Conservation (phyloP, 2,888 invertebrate genomes). For the Aporophyla lueneburgensis region DNA sequence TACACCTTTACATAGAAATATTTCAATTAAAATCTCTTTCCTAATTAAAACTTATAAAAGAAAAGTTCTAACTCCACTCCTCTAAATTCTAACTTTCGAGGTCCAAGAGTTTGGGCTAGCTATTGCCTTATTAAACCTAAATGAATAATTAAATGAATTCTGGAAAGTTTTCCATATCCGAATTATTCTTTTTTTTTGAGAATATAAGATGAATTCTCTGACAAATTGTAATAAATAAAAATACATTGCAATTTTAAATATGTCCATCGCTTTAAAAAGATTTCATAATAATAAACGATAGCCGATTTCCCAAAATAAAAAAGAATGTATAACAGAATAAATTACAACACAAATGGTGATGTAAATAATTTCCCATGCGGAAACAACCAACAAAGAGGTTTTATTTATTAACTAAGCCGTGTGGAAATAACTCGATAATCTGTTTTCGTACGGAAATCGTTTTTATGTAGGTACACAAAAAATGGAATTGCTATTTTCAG, state of each 20-base stretch:
- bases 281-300: background rate
- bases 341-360: conserved; percentile 7
- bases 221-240: background rate
- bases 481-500: background rate
- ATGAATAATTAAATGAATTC: too few relatives aligned
- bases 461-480: conserved; percentile 5
- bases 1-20: background rate
- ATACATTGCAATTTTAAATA: background rate
- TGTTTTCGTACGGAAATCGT: conserved; percentile 13
- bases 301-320: background rate
- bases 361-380: conserved; percentile 33
- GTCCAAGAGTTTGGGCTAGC: too few relatives aligned
- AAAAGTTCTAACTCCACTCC: too few relatives aligned
- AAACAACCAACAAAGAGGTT: conserved; percentile 33
- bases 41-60: too few relatives aligned
- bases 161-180: too few relatives aligned
- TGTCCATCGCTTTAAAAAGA: background rate
- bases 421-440: conserved; percentile 43
- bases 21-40: background rate
- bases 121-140: too few relatives aligned
- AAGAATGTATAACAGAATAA: background rate
- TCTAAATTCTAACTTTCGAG: too few relatives aligned
- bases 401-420: conserved; percentile 49
- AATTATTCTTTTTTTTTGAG: too few relatives aligned
- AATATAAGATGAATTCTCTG: background rate